phyloP scores from a whole-genome alignment of 2,113 vertebrate species.

The Nothocercus nigrocapillus region DNA sequence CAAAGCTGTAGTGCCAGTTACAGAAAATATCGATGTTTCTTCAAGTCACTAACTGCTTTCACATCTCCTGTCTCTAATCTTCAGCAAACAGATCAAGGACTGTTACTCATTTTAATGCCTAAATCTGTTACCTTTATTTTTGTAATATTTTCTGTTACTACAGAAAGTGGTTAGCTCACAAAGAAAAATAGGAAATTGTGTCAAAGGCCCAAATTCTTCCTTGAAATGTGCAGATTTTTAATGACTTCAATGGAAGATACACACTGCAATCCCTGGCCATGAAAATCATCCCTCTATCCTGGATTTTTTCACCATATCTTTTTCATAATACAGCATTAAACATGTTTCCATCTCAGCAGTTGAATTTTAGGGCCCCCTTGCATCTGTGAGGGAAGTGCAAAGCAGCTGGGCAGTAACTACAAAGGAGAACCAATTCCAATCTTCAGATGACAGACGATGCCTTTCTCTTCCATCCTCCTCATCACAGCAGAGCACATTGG shows the following conservation, averaged over 20 bases:
- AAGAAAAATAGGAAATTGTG: conserved; percentile 52
- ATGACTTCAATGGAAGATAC: conserved; percentile 48
- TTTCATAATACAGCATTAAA: conserved; percentile 58
- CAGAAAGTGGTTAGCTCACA: conserved; percentile 54
- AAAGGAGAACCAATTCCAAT: not conserved
- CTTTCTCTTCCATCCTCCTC: not conserved
- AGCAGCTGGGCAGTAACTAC: conserved; percentile 6
- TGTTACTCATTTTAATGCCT: conserved; percentile 69
- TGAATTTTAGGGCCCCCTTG: conserved; percentile 38
- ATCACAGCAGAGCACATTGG: fast-evolving
- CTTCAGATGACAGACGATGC: not conserved
- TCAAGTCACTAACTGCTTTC: conserved; percentile 46
- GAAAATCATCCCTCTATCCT: conserved; percentile 26
- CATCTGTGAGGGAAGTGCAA: conserved; percentile 31
- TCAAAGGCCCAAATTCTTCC: conserved; percentile 57
- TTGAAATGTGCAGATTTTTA: conserved; percentile 39
- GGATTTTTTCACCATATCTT: conserved; percentile 56
- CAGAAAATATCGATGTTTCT: conserved; percentile 9
- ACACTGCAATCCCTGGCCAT: conserved; percentile 15
- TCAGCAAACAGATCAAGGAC: conserved; percentile 55
- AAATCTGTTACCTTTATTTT: conserved; percentile 60
- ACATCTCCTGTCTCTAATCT: conserved; percentile 42
- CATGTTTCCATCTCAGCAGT: conserved; percentile 27
- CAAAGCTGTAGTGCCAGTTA: not conserved
- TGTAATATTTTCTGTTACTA: conserved; percentile 57